Conservation (phyloP, 2,113 vertebrate species). For the Toxostoma redivivum region DNA sequence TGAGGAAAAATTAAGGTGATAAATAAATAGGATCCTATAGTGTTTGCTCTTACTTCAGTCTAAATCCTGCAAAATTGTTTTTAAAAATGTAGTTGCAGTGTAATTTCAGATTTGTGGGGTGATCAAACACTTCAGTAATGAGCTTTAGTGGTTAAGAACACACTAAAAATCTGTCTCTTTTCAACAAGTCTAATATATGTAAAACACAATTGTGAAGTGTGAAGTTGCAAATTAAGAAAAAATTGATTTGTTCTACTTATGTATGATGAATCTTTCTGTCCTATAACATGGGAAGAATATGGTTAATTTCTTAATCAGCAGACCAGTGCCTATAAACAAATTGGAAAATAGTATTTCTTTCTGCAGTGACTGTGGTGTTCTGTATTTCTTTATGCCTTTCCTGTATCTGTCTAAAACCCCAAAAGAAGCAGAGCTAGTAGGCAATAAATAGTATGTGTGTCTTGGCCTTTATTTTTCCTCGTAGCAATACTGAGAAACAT, state of each 20-base stretch:
- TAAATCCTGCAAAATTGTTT: neutral
- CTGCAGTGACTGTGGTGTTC: neutral
- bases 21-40: neutral
- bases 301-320: neutral
- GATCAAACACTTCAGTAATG: neutral
- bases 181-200: neutral
- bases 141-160: neutral
- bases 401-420: accelerated
- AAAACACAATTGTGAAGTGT: accelerated
- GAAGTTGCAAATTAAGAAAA: neutral
- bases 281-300: neutral
- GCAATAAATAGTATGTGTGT: neutral
- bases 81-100: neutral
- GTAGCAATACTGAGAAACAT: neutral
- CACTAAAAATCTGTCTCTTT: neutral
- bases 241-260: neutral
- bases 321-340: neutral
- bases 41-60: neutral
- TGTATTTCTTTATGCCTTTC: neutral
- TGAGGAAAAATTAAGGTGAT: neutral
- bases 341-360: neutral
- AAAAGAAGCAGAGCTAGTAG: neutral
- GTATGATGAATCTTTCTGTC: neutral
- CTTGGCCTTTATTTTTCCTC: neutral
- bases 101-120: neutral